Conservation (phyloP, 1,140 invertebrate species). For the Anastrepha ludens region DNA sequence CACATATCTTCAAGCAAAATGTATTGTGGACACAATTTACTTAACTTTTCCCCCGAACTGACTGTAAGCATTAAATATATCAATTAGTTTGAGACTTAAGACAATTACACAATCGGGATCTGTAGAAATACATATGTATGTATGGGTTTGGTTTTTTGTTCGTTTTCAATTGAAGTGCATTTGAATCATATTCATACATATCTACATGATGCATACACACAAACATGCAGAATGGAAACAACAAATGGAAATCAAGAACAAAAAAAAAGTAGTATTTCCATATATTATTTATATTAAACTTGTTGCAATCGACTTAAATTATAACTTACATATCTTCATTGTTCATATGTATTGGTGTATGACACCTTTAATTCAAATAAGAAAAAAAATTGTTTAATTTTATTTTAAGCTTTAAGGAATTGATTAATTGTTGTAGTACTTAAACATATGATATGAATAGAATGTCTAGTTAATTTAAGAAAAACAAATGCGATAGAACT, state of each 20-base stretch:
- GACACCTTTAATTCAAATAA: too few relatives aligned
- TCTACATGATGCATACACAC: neutral
- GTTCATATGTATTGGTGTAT: too few relatives aligned
- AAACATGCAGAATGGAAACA: neutral
- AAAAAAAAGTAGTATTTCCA: too few relatives aligned
- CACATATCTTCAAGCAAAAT: conserved; percentile 7
- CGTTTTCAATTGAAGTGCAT: neutral
- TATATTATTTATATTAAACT: neutral
- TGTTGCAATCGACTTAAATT: neutral
- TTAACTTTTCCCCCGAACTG: conserved; percentile 32
- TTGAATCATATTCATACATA: neutral
- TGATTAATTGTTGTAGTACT: conserved; percentile 37
- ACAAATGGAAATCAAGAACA: too few relatives aligned
- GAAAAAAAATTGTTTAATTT: neutral
- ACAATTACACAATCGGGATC: neutral
- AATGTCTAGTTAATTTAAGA: neutral
- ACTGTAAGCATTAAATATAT: conserved; percentile 14
- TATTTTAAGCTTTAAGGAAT: conserved; percentile 20
- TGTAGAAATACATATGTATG: neutral
- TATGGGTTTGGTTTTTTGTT: neutral
- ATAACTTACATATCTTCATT: neutral
- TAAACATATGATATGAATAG: conserved; percentile 15
- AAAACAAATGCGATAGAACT: neutral
- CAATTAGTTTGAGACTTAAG: conserved; percentile 16
- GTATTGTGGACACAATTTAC: conserved; percentile 22